Conservation (phyloP, 2,797 vertebrate genomes). For the Pachyuromys duprasi region DNA sequence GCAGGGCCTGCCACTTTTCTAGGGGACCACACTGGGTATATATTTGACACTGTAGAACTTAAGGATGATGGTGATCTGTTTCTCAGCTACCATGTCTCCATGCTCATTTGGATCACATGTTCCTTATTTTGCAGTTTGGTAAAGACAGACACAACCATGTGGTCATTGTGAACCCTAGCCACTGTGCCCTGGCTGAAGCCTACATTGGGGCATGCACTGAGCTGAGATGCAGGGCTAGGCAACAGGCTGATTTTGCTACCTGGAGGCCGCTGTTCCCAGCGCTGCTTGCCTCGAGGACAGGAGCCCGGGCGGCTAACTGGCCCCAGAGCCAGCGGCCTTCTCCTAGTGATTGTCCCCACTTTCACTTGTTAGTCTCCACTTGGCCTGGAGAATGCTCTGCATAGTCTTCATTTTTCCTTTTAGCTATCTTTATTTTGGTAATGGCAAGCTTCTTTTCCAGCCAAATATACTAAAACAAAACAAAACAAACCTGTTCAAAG, state of each 20-base stretch:
- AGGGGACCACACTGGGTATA: background rate
- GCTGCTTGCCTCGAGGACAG: too few species aligned
- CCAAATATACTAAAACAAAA: constrained; percentile 19
- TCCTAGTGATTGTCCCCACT: background rate
- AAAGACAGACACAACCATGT: background rate
- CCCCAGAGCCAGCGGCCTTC: background rate
- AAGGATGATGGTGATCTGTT: background rate
- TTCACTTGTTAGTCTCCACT: background rate
- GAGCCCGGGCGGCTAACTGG: background rate
- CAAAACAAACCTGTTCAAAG: too few species aligned
- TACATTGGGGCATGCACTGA: background rate
- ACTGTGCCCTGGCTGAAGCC: background rate
- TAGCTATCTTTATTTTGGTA: constrained; percentile 36
- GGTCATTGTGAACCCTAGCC: background rate
- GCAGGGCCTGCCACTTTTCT: background rate
- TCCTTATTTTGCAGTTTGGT: background rate
- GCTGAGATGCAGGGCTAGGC: background rate
- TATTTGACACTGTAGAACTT: background rate
- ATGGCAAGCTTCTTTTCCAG: constrained; percentile 3
- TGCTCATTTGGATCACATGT: background rate
- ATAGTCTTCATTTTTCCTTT: background rate
- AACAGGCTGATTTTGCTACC: background rate
- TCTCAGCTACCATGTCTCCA: background rate
- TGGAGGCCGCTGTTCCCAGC: background rate
- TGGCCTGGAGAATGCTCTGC: background rate